Base-by-base conservation (phyloP, 35 echinoderm and acorn worm species). In the Strongylocentrotus purpuratus region DNA sequence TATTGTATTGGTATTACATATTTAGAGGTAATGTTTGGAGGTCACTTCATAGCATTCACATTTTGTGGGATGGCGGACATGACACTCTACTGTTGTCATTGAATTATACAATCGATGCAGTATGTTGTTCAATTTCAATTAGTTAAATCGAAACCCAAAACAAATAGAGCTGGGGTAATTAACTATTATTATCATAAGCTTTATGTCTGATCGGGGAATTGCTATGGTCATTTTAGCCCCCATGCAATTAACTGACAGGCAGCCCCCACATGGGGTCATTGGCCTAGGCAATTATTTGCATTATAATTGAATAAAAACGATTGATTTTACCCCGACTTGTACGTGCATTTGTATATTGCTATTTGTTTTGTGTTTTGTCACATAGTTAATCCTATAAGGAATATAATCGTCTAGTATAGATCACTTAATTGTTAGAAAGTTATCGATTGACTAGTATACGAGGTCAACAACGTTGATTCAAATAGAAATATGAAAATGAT, bases 401-500 rank as follows among this genome's bases (percentile, higher is more conserved):
- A 78, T 78, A 78, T 78, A 78, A 78, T 78, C 65, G 65, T 7
- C 65, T 28, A 18, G 28, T 78, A 78, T 78, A 78, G 65, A 78
- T 78, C 65, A n/a, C 65, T n/a, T 78, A 78, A 78, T 78, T 78
- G 65, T 78, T 59, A 78, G 65, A 78, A 78, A 28, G 22, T 78
- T 78, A 78, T 78, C 25, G 65, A 78, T 78, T 78, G 5, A n/a
- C 65, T 28, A 4, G 65, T n/a, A 78, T 15, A 78, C 65, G 65
- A 78, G 65, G 65, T 78, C 65, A 78, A 78, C 65, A 78, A 78
- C 65, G 18, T 78, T 78, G 20, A 78, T 78, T 78, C 65, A 28
- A 78, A 78, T 78, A 78, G 65, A 78, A 78, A 78, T 78, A 78
- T 78, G 65, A 78, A n/a, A n/a, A 78, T 78, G 65, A 78, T 78